These are phyloP conservation scores for Crotalus tigris DNA, from an alignment of 2,113 vertebrate genomes.

Conservation along the genomic window DNA sequence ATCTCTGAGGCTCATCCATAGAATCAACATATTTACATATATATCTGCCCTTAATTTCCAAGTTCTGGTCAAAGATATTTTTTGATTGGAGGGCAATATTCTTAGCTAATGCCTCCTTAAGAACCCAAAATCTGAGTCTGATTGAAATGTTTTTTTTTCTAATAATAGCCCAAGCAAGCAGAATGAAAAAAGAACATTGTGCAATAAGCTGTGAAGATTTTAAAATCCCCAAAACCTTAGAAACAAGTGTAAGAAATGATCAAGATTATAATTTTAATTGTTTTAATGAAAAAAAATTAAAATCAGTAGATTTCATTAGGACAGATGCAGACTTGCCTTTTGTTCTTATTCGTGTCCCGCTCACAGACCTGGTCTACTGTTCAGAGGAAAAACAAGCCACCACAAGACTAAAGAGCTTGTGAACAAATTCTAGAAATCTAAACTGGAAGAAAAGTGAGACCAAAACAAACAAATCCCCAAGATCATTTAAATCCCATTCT, in stretches of 20 bases:
- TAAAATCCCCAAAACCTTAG: background rate
- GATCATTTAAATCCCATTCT: background rate
- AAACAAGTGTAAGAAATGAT: background rate
- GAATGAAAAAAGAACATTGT: background rate
- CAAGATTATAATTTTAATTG: background rate
- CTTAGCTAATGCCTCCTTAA: rapidly evolving
- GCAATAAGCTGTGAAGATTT: background rate
- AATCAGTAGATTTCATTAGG: background rate
- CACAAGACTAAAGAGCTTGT: too few relatives aligned
- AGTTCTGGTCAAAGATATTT: background rate
- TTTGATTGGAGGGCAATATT: background rate
- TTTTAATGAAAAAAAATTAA: background rate
- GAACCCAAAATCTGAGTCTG: background rate
- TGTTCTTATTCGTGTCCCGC: background rate
- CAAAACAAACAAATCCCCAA: background rate
- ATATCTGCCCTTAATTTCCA: background rate
- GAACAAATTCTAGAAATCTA: background rate
- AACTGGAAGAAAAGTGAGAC: background rate
- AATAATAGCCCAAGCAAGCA: background rate
- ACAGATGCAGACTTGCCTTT: background rate
- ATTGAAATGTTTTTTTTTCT: rapidly evolving
- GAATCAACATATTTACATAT: background rate
- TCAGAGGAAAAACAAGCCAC: too few relatives aligned
- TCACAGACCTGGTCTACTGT: background rate
- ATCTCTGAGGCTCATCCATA: background rate